Evolutionary conservation across 2,797 vertebrate species (phyloP).

Genomic region (Notamacropus eugenii): DNA sequence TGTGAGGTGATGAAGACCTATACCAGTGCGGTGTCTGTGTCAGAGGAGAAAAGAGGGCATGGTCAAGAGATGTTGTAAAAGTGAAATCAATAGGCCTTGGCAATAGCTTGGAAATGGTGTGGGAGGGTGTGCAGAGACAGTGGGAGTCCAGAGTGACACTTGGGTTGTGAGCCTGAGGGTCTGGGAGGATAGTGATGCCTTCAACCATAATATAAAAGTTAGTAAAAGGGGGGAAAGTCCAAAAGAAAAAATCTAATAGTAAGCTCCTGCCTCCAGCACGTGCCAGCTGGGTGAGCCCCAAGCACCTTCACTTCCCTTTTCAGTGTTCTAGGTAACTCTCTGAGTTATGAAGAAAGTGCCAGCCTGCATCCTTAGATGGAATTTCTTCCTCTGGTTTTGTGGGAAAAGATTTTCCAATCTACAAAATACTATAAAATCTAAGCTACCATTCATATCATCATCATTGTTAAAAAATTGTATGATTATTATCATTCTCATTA

Average conservation of each 20-base stretch:
- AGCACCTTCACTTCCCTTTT: not conserved
- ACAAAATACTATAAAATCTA: not conserved
- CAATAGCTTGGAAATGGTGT: not conserved
- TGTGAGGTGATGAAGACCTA: not conserved
- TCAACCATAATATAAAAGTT: not conserved
- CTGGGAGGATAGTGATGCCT: no score
- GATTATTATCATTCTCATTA: not conserved
- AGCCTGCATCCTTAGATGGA: not conserved
- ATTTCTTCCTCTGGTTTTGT: not conserved
- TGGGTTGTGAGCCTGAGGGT: no score
- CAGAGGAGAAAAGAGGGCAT: no score
- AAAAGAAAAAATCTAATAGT: not conserved
- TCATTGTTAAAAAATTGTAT: not conserved
- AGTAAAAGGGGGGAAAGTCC: not conserved
- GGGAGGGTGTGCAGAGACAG: no score
- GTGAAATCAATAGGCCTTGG: not conserved
- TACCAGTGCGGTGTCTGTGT: no score
- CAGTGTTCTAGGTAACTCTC: not conserved
- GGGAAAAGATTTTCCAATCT: not conserved
- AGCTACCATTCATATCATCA: not conserved
- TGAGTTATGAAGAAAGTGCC: not conserved
- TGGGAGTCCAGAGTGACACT: no score
- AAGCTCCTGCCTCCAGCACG: not conserved
- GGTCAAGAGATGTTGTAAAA: not conserved
- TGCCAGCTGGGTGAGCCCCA: not conserved